Evolutionary conservation across 2,888 invertebrate genomes (phyloP).

Genomic region (Globia sparganii): DNA sequence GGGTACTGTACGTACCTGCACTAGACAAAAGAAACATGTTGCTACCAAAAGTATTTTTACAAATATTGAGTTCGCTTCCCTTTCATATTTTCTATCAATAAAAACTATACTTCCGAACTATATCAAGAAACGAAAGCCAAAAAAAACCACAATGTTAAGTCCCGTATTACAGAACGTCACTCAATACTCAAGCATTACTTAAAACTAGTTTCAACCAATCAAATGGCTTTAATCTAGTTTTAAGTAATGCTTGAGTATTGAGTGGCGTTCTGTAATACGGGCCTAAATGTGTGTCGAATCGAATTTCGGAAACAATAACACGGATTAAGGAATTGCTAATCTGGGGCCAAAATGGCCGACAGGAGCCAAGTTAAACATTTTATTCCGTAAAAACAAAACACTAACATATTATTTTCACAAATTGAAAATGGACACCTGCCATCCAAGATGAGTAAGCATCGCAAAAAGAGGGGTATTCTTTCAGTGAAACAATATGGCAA

Average conservation of each 20-base stretch:
- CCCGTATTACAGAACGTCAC: too few relatives aligned
- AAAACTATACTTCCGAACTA: conserved; percentile 3
- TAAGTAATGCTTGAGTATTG: too few relatives aligned
- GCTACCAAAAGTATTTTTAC: background rate
- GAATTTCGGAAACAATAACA: conserved; percentile 52
- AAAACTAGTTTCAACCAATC: too few relatives aligned
- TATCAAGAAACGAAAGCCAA: conserved; percentile 22
- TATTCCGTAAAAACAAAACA: conserved; percentile 42
- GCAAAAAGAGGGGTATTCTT: conserved; percentile 17
- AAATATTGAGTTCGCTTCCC: background rate
- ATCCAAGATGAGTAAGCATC: conserved; percentile 4
- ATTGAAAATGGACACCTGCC: conserved; percentile 42
- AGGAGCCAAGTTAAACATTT: conserved; percentile 60
- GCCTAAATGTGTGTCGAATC: conserved; percentile 41
- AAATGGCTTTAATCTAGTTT: too few relatives aligned
- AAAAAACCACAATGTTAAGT: conserved; percentile 43
- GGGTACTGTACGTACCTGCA: too few relatives aligned
- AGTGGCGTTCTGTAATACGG: too few relatives aligned
- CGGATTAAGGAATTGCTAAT: conserved; percentile 42
- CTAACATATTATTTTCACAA: conserved; percentile 42
- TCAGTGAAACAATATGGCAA: conserved; percentile 2
- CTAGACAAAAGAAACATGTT: background rate
- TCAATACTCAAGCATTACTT: too few relatives aligned
- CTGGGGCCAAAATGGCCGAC: conserved; percentile 43
- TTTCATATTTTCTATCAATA: conserved; percentile 18